Evolutionary conservation across 2,113 vertebrate species (phyloP).

Genomic region (Austrofundulus limnaeus): DNA sequence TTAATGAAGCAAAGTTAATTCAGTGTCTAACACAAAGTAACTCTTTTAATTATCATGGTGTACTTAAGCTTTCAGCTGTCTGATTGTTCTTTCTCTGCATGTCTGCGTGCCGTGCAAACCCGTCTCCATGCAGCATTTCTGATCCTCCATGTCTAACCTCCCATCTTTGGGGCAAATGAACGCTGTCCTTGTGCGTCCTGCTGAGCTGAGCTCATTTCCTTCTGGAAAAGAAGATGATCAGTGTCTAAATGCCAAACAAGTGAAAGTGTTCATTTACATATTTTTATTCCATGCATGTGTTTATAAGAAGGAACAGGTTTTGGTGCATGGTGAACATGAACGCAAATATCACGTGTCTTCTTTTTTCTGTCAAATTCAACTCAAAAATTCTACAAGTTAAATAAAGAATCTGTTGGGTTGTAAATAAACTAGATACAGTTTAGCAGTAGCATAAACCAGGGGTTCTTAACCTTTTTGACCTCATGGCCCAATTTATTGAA

Average conservation of each 20-base stretch:
- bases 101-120: not conserved
- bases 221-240: not conserved
- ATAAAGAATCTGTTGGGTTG: too few species aligned
- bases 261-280: not conserved
- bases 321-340: not conserved
- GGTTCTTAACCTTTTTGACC: too few species aligned
- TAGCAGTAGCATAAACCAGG: too few species aligned
- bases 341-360: not conserved
- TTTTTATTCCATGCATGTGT: not conserved
- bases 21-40: not conserved
- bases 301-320: not conserved
- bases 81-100: conserved; percentile 6
- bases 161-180: not conserved
- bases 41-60: conserved; percentile 4
- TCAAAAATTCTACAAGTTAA: too few species aligned
- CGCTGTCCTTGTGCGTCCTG: not conserved
- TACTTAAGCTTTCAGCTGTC: conserved; percentile 5
- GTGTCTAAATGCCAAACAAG: not conserved
- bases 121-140: not conserved
- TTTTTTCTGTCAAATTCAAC: too few species aligned
- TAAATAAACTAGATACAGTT: too few species aligned
- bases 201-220: not conserved
- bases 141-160: not conserved
- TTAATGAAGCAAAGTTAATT: conserved; percentile 1
- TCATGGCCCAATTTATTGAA: too few species aligned